These are phyloP conservation scores for Pangasianodon gigas DNA, from an alignment of 2,113 vertebrate species.

Conservation along the genomic window DNA sequence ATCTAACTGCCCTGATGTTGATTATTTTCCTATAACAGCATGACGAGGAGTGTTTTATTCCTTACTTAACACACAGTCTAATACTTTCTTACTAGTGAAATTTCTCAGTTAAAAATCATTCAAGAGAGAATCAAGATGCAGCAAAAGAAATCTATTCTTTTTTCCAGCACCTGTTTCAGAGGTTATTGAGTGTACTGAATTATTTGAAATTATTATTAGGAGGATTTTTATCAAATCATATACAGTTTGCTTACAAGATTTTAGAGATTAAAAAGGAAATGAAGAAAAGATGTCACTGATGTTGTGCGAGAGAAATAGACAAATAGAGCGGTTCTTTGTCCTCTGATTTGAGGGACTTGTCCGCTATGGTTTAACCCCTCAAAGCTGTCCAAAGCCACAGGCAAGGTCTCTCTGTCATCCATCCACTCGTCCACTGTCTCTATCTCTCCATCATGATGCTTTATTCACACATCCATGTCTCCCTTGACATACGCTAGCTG, in stretches of 20 bases:
- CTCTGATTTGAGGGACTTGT: neutral
- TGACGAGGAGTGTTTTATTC: neutral
- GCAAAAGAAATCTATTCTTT: neutral
- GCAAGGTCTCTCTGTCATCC: constrained; percentile 44
- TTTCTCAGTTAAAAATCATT: neutral
- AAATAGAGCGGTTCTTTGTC: neutral
- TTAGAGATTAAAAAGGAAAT: neutral
- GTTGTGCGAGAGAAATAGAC: neutral
- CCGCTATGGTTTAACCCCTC: neutral
- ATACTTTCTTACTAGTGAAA: neutral
- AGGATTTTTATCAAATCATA: neutral
- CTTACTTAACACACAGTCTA: neutral
- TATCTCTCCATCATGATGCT: neutral
- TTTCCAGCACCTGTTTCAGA: neutral
- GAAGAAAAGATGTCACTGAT: neutral
- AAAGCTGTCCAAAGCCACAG: constrained; percentile 10
- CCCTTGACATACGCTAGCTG: neutral
- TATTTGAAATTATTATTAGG: no score
- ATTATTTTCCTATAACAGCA: neutral
- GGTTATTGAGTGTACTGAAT: neutral
- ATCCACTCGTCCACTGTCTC: neutral
- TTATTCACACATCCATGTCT: neutral
- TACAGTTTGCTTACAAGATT: neutral
- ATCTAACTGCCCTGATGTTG: neutral
- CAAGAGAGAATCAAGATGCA: neutral